These are phyloP conservation scores for Crypturellus undulatus DNA, from an alignment of 2,113 vertebrate genomes.

Conservation along the genomic window DNA sequence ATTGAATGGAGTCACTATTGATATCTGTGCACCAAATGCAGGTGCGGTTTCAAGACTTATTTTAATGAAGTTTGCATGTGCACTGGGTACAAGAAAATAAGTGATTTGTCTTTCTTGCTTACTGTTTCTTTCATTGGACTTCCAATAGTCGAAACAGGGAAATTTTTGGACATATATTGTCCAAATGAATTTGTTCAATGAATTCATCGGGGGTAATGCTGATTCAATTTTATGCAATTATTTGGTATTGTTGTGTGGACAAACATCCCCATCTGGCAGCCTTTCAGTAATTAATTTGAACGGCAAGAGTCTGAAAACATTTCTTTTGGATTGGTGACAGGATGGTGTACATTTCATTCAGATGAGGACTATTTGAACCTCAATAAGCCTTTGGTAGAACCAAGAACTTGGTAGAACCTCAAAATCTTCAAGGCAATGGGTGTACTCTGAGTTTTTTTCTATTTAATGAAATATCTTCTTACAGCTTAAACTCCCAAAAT, in stretches of 20 bases:
- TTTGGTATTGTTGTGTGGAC: not conserved
- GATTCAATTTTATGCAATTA: not conserved
- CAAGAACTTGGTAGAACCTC: not conserved
- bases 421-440: not conserved
- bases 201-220: not conserved
- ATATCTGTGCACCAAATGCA: not conserved
- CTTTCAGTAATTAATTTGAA: not conserved
- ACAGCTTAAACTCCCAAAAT: not conserved
- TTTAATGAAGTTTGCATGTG: not conserved
- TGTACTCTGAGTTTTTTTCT: not conserved
- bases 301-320: not conserved
- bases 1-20: not conserved
- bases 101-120: not conserved
- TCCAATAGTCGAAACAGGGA: not conserved
- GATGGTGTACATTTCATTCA: not conserved
- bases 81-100: not conserved
- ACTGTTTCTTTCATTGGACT: not conserved
- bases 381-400: not conserved
- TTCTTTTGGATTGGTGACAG: accelerated
- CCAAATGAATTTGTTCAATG: too few relatives aligned
- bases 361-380: not conserved
- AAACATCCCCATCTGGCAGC: not conserved
- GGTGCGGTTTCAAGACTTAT: not conserved
- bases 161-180: not conserved
- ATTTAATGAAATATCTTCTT: not conserved